phyloP scores from a whole-genome alignment of 30 jellyfish, hydroid and myxozoan genomes.

The Cassiopea xamachana region DNA sequence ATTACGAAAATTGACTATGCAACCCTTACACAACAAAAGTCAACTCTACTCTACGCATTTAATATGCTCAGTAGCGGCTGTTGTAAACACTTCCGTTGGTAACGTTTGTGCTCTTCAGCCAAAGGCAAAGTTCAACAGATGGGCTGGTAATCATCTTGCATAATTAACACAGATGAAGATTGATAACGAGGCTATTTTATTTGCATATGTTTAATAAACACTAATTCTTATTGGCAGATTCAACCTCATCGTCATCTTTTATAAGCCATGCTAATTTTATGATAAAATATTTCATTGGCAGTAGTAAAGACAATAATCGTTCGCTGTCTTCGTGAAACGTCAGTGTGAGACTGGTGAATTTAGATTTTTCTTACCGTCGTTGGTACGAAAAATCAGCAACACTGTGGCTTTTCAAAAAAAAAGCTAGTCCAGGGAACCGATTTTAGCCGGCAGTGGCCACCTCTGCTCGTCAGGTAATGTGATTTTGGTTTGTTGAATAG shows the following conservation, averaged over 20 bases:
- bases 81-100: no score
- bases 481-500: conserved; percentile 4
- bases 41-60: no score
- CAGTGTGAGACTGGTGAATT: conserved; percentile 10
- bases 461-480: conserved; percentile 92
- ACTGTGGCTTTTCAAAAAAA: conserved; percentile 83
- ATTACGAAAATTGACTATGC: no score
- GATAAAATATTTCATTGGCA: not conserved
- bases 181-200: not conserved
- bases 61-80: no score
- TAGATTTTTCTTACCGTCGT: conserved; percentile 1
- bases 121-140: no score
- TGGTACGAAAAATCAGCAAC: conserved; percentile 78
- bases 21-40: no score
- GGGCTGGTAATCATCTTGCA: conserved; percentile 14
- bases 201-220: not conserved
- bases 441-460: conserved; percentile 96
- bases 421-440: conserved; percentile 95
- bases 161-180: not conserved
- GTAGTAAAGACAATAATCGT: conserved; percentile 32
- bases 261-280: not conserved
- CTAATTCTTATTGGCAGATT: not conserved
- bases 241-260: conserved; percentile 12
- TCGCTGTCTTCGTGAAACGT: conserved; percentile 49
- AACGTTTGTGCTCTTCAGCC: no score